phyloP scores from a whole-genome alignment of 1,140 invertebrate genomes.

The Bactericera cockerelli region DNA sequence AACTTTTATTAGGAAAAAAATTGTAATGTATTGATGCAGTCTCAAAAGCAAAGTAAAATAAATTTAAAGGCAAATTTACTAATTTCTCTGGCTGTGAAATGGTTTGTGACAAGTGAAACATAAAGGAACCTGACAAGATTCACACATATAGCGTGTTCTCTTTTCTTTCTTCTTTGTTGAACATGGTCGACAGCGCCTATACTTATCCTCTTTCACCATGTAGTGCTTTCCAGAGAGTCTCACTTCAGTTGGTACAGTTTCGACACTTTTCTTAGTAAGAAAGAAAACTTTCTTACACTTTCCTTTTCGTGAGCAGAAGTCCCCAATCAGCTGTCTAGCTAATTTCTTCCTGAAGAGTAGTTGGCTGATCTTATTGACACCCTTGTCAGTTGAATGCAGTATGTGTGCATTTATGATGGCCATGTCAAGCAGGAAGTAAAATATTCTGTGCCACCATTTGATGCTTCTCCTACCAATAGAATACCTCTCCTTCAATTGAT shows the following conservation, averaged over 20 bases:
- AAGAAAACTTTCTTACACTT: too few relatives aligned
- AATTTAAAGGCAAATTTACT: too few relatives aligned
- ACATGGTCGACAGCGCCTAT: constrained; percentile 14
- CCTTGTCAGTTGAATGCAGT: not conserved
- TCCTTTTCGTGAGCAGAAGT: not conserved
- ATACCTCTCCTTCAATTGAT: constrained; percentile 27
- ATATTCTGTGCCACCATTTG: constrained; percentile 29
- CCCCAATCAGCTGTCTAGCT: not conserved
- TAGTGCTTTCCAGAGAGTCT: not conserved
- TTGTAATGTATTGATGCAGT: too few relatives aligned
- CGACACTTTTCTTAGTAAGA: not conserved
- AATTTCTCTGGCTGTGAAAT: too few relatives aligned
- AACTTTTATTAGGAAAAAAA: too few relatives aligned
- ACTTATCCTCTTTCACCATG: constrained; percentile 7
- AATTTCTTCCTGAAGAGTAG: not conserved
- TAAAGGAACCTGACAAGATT: constrained; percentile 5
- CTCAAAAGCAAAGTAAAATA: too few relatives aligned
- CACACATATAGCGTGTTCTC: constrained; percentile 14
- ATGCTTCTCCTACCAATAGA: constrained; percentile 25
- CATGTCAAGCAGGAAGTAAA: constrained; percentile 18
- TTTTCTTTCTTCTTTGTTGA: constrained; percentile 15
- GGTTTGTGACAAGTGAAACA: constrained; percentile 4
- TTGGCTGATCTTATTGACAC: not conserved
- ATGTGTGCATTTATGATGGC: not conserved
- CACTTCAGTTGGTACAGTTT: not conserved